A percentile compares a stretch with the other conserved stretches of the same genome.
Conservation (phyloP, 2,888 invertebrate species). For the Noctuana brunneofusca region DNA sequence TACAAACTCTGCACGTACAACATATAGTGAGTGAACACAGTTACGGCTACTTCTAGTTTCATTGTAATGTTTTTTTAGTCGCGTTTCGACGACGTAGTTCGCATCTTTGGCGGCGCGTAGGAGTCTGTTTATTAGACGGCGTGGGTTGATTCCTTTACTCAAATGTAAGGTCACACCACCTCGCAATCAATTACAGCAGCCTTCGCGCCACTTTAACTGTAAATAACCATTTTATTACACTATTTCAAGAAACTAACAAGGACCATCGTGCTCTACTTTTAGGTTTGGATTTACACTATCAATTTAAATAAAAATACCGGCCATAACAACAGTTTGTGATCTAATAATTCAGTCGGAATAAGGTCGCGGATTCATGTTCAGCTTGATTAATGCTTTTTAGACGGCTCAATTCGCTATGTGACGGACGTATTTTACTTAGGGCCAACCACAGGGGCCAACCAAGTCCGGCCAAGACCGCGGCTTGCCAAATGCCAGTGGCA, state of each 20-base stretch:
- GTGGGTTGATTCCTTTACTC: conserved; percentile 72
- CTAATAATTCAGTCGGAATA: conserved; percentile 50
- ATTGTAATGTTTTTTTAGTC: conserved; percentile 51
- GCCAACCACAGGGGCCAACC: too few species aligned
- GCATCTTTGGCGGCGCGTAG: conserved; percentile 63
- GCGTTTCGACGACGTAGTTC: conserved; percentile 52
- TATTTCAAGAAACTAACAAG: conserved; percentile 45
- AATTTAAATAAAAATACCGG: conserved; percentile 63
- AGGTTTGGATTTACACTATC: conserved; percentile 47
- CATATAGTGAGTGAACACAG: conserved; percentile 43
- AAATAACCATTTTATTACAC: conserved; percentile 54
- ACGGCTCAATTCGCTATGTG: conserved; percentile 53
- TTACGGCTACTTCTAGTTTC: conserved; percentile 53
- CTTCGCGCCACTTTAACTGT: conserved; percentile 49
- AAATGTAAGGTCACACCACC: conserved; percentile 68
- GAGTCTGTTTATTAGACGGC: conserved; percentile 71
- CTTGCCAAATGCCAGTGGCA: too few species aligned
- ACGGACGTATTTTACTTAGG: conserved; percentile 60
- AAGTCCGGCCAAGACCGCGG: too few species aligned
- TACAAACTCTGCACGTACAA: conserved; percentile 37
- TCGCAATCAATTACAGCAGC: conserved; percentile 51
- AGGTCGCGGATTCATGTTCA: conserved; percentile 58
- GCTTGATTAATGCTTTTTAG: conserved; percentile 51
- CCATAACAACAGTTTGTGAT: conserved; percentile 58
- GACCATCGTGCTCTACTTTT: conserved; percentile 51